Evolutionary conservation across 2,797 vertebrate genomes (phyloP), one percentile per base, ranked within the genome.

Genomic region (Antennarius maculatus): DNA sequence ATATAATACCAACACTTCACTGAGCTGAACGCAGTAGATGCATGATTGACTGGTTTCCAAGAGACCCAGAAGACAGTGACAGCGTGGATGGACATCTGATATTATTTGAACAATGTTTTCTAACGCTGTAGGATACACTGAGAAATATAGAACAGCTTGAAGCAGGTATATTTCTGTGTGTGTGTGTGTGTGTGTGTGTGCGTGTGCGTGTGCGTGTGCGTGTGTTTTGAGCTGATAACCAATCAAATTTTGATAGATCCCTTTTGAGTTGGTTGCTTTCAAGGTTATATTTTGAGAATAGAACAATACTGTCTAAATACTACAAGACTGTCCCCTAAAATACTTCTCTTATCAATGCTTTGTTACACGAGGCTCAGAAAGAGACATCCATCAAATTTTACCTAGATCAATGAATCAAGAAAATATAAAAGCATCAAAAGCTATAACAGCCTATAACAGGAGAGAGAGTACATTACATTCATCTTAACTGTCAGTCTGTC

Each of bases 371-470:
- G 14, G 31, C 47, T 29, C 37, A 45, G 65, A 64, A 49, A 62
- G 59, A 52, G 51, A 43, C 37, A 66, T 61, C 49, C 59, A 42
- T 71, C 34, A 74, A 41, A 61, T 29, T 34, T 66, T 42, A 54
- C 43, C 12, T 46, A 49, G 18, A 42, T 48, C 37, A 45, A 43
- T 43, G 34, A 61, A 58, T 65, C 50, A 56, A 42, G 57, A 53
- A 45, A 61, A 29, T 34, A 6, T 58, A 66, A 23, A 4, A 49
- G 34, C 53, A 34, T 4, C 54, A 66, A 23, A 4, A 49, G 34
- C 53, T 48, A 4, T 16, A 39, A 28, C 23, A 47, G 49, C 16
- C 17, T 39, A 37, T 66, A 54, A 61, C 14, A 52, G 12, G 29
- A 60, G 42, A 61, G 17, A 29, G 13, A 11, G 7, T 39, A 57